Percentiles rank a stretch among this genome's conserved stretches.
These are phyloP conservation scores for Bradynema listronoti DNA, from an alignment of 1,140 invertebrate genomes.

Conservation along the genomic window DNA sequence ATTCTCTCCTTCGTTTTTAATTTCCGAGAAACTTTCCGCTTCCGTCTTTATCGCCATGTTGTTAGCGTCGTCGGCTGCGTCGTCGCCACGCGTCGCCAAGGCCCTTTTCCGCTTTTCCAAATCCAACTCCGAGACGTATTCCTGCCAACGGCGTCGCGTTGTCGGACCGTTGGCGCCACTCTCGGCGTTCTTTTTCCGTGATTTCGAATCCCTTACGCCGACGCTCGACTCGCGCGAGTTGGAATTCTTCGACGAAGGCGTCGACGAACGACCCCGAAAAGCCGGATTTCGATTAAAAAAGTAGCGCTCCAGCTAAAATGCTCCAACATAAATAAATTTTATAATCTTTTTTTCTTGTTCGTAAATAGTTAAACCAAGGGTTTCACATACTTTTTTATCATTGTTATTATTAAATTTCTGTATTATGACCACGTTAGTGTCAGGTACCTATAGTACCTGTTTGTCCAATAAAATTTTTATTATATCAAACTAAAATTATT, in stretches of 20 bases:
- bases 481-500: too few relatives aligned
- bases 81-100: conserved; percentile 16
- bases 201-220: conserved; percentile 8
- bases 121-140: conserved; percentile 38
- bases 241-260: conserved; percentile 39
- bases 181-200: conserved; percentile 17
- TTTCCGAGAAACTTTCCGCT: too few relatives aligned
- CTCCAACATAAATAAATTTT: conserved; percentile 5
- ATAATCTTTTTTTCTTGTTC: too few relatives aligned
- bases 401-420: too few relatives aligned
- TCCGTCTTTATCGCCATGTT: conserved; percentile 4
- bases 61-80: not conserved
- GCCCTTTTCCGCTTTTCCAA: conserved; percentile 33
- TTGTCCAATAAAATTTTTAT: too few relatives aligned
- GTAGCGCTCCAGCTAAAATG: conserved; percentile 38
- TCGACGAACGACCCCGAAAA: conserved; percentile 30
- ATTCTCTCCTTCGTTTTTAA: not conserved
- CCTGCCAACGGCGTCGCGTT: conserved; percentile 48
- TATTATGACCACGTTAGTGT: too few relatives aligned
- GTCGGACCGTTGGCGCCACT: conserved; percentile 37
- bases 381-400: too few relatives aligned
- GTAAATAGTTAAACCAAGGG: too few relatives aligned
- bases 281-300: conserved; percentile 18
- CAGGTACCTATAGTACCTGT: too few relatives aligned
- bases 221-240: conserved; percentile 36